Conservation (phyloP, 2,797 vertebrate genomes). For the Selene dorsalis region DNA sequence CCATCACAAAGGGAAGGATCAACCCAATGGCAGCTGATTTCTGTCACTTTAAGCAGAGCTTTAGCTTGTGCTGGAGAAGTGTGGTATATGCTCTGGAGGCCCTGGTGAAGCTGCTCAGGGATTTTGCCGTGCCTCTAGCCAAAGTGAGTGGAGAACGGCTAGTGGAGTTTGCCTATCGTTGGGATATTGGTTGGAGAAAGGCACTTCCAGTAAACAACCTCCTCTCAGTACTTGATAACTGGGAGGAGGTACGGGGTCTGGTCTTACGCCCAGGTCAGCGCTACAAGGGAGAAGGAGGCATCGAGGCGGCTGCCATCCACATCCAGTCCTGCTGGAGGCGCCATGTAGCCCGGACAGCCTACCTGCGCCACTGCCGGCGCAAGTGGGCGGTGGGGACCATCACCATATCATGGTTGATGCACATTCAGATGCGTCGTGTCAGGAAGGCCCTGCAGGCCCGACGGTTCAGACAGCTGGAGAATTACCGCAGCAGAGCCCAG, state of each 20-base stretch:
- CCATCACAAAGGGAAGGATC: conserved; percentile 77
- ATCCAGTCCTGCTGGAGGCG: conserved; percentile 88
- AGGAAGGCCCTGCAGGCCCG: conserved; percentile 84
- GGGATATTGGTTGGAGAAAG: conserved; percentile 64
- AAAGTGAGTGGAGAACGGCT: conserved; percentile 78
- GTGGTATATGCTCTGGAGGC: conserved; percentile 75
- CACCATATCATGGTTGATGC: conserved; percentile 82
- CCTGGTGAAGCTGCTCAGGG: conserved; percentile 81
- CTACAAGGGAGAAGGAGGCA: conserved; percentile 84
- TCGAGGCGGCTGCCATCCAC: conserved; percentile 75
- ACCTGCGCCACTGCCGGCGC: conserved; percentile 71
- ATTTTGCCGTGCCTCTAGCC: conserved; percentile 84
- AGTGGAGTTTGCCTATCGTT: conserved; percentile 69
- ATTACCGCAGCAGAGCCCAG: conserved; percentile 88
- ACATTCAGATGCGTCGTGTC: conserved; percentile 74
- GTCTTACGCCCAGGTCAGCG: conserved; percentile 82
- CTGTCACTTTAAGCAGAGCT: conserved; percentile 82
- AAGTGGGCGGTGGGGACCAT: conserved; percentile 88
- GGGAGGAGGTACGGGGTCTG: conserved; percentile 72
- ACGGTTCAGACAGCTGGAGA: conserved; percentile 88
- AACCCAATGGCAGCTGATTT: conserved; percentile 81
- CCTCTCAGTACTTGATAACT: conserved; percentile 85
- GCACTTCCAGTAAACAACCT: conserved; percentile 65
- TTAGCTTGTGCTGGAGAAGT: conserved; percentile 80
- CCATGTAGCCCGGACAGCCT: conserved; percentile 72